phyloP scores from a whole-genome alignment of 2,888 invertebrate species.

The Isoperla grammatica region DNA sequence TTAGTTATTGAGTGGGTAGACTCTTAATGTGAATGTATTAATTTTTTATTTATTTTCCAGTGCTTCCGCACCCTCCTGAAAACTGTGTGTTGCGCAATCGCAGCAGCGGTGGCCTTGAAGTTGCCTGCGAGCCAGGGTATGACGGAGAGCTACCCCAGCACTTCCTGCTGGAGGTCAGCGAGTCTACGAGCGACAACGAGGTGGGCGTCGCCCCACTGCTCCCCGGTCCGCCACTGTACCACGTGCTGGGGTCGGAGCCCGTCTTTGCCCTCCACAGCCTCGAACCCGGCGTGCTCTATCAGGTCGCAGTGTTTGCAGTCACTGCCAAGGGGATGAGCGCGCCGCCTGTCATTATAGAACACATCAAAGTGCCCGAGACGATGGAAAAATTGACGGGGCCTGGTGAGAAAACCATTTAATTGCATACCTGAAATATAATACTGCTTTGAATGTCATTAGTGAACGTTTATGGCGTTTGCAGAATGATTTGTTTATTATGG shows the following conservation, averaged over 20 bases:
- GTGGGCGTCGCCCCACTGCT: neutral
- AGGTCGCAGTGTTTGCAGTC: slow-evolving; percentile 72
- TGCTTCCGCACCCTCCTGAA: slow-evolving; percentile 67
- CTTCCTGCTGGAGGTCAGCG: slow-evolving; percentile 69
- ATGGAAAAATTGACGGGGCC: slow-evolving; percentile 35
- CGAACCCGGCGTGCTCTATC: slow-evolving; percentile 70
- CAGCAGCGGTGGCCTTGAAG: slow-evolving; percentile 54
- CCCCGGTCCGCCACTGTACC: slow-evolving; percentile 18
- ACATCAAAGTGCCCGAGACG: slow-evolving; percentile 46
- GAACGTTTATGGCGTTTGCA: too few relatives aligned
- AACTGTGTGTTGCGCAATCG: slow-evolving; percentile 68
- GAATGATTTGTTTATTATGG: too few relatives aligned
- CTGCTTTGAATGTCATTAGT: too few relatives aligned
- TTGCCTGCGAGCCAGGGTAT: slow-evolving; percentile 69
- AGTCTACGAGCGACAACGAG: slow-evolving; percentile 28
- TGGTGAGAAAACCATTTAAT: slow-evolving; percentile 17
- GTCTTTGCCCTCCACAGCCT: slow-evolving; percentile 67
- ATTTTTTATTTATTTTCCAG: too few relatives aligned
- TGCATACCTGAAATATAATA: too few relatives aligned
- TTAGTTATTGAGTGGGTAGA: too few relatives aligned
- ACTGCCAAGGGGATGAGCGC: slow-evolving; percentile 74
- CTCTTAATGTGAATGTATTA: too few relatives aligned
- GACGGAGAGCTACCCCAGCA: slow-evolving; percentile 78
- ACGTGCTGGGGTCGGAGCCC: slow-evolving; percentile 42
- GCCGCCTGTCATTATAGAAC: slow-evolving; percentile 66